Evolutionary conservation across 2,888 invertebrate genomes (phyloP), one percentile per base, ranked within the genome.

Genomic region (Erebia palarica): DNA sequence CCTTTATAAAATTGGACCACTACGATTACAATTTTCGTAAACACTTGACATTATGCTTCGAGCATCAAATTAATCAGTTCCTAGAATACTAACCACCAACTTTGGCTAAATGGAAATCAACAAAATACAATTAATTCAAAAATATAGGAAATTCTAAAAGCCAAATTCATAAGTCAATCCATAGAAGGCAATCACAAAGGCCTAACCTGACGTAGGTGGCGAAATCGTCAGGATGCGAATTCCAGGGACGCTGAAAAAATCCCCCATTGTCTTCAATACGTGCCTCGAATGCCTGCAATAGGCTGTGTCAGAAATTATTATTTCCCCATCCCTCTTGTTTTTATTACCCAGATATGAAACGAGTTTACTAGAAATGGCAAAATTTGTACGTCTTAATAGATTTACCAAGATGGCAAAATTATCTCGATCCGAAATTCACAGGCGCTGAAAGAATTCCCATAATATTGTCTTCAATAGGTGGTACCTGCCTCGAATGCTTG

Each of bases 181-280:
- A 65, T 71, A 72, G 74, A 75, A 69, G 69, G 73, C 68, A 68
- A 53, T 72, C 74, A 74, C 75, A 74, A 75, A 72, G 66, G 72
- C 65, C 65, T 70, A 71, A 70, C 71, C 74, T 73, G 72, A 75
- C 76, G 72, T 81, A 81, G 81, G 79, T 81, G 81, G 77, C 82
- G 58, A 77, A 78, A 75, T 78, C 72, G 76, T 75, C 75, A 71
- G 75, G 71, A 71, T 65, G 79, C 77, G 80, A 82, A 82, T 82
- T 83, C 82, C 79, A 83, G 80, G 85, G 84, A 84, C 82, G 76
- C 74, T 78, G 77, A 80, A 84, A 87, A 87, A 86, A 78, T 82
- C 77, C 67, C 80, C 86, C 84, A 87, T 89, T 89, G 88, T 88
- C 81, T 84, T 81, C 82, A 84, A 78, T 86, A 88, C 87, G 89